Evolutionary conservation across 2,113 vertebrate genomes (phyloP).

Genomic region (Heptranchias perlo): DNA sequence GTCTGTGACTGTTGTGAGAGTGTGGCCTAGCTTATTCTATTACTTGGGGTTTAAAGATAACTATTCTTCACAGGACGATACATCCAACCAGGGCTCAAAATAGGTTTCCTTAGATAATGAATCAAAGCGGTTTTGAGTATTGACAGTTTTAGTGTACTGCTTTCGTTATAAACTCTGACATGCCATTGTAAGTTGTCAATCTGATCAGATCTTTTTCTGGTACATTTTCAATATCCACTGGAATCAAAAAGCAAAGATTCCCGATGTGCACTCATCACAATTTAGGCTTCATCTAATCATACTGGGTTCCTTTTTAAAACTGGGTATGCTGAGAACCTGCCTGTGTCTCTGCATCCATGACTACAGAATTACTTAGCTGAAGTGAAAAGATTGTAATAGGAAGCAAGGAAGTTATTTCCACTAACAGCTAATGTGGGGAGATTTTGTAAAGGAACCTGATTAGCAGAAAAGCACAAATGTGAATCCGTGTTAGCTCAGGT

Average conservation of each 20-base stretch:
- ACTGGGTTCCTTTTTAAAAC: background rate
- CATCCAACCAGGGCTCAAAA: background rate
- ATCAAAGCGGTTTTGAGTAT: background rate
- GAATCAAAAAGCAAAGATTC: background rate
- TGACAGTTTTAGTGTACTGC: background rate
- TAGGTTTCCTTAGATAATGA: background rate
- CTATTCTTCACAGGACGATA: background rate
- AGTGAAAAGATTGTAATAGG: background rate
- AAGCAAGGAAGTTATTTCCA: background rate
- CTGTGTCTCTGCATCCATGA: background rate
- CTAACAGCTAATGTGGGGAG: background rate
- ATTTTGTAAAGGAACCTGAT: background rate
- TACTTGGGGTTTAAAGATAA: background rate
- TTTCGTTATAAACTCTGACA: background rate
- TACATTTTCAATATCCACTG: background rate
- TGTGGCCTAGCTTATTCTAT: conserved; percentile 49
- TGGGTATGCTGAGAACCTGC: background rate
- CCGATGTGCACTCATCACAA: background rate
- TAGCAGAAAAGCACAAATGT: background rate
- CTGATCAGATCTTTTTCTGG: background rate
- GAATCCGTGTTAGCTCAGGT: background rate
- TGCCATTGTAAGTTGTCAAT: background rate
- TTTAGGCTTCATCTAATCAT: background rate
- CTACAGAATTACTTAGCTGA: background rate
- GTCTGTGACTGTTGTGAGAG: conserved; percentile 78